Evolutionary conservation across 2,888 invertebrate genomes (phyloP).

Genomic region (Diploptera punctata): DNA sequence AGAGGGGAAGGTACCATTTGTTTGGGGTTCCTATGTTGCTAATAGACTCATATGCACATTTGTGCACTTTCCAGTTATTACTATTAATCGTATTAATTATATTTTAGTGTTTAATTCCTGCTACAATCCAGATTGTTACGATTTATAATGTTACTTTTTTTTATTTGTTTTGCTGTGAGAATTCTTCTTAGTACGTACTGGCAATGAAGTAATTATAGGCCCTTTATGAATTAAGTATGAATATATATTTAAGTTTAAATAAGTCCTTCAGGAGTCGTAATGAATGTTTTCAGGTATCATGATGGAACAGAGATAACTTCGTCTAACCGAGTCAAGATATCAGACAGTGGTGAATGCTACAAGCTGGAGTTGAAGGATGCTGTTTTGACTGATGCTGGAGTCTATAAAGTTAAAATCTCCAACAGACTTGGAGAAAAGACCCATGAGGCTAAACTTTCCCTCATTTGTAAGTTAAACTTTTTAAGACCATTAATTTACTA

Average conservation of each 20-base stretch:
- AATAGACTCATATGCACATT: too few relatives aligned
- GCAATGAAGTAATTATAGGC: too few relatives aligned
- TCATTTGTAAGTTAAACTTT: constrained; percentile 74
- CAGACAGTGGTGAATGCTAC: constrained; percentile 72
- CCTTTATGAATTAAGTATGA: too few relatives aligned
- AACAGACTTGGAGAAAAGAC: constrained; percentile 84
- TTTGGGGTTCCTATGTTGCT: too few relatives aligned
- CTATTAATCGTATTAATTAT: too few relatives aligned
- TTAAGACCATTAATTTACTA: too few relatives aligned
- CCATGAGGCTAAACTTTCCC: constrained; percentile 73
- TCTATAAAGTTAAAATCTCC: constrained; percentile 80
- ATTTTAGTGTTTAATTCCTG: too few relatives aligned
- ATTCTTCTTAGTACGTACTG: not conserved
- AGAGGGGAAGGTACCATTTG: too few relatives aligned
- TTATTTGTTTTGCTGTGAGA: not conserved
- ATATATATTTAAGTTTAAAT: not conserved
- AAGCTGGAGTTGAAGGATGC: constrained; percentile 75
- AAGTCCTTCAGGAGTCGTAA: not conserved
- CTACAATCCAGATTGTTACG: too few relatives aligned
- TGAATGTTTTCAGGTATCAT: constrained; percentile 61
- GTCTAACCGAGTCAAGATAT: constrained; percentile 66
- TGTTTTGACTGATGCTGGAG: constrained; percentile 74
- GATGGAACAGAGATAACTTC: constrained; percentile 75
- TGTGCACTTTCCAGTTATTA: too few relatives aligned
- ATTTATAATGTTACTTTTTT: too few relatives aligned